A percentile compares a stretch with the other conserved stretches of the same genome.
Conservation (phyloP, 1,140 invertebrate genomes). For the Tetragonula clypearis region DNA sequence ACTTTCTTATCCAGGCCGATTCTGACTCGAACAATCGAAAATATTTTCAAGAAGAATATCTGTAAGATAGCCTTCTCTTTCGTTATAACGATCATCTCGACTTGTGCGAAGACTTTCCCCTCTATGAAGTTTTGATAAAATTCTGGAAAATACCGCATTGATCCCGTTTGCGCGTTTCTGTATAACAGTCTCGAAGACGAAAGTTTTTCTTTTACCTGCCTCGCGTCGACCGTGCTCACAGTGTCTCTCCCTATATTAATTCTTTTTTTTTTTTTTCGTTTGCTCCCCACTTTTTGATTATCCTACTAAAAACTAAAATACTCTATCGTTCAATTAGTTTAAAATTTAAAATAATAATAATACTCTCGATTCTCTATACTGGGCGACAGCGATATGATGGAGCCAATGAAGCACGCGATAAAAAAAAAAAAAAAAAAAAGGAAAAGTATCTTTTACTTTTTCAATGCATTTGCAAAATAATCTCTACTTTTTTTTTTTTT, state of each 20-base stretch:
- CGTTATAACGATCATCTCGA: background rate
- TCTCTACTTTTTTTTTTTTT: background rate
- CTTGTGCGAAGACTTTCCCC: background rate
- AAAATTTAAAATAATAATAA: constrained; percentile 1
- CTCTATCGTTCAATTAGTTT: background rate
- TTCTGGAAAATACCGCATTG: constrained; percentile 64
- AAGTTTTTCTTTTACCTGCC: constrained; percentile 14
- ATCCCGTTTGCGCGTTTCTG: constrained; percentile 68
- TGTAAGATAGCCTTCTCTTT: background rate
- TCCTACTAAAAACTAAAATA: constrained; percentile 2
- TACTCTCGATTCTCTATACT: background rate
- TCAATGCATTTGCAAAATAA: background rate
- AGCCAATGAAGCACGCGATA: background rate
- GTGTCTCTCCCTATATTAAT: background rate
- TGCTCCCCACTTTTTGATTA: background rate
- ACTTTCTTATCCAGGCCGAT: background rate
- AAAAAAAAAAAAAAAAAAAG: background rate
- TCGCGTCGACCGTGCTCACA: background rate
- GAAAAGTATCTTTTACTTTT: background rate
- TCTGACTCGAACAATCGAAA: background rate
- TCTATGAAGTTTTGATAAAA: background rate
- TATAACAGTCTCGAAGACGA: constrained; percentile 18
- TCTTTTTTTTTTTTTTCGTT: background rate
- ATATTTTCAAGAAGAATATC: constrained; percentile 1
- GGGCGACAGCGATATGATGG: background rate